A percentile compares a stretch with the other conserved stretches of the same genome.
These are phyloP conservation scores for Tyrannus savana DNA, from an alignment of 2,113 vertebrate species.

Conservation along the genomic window DNA sequence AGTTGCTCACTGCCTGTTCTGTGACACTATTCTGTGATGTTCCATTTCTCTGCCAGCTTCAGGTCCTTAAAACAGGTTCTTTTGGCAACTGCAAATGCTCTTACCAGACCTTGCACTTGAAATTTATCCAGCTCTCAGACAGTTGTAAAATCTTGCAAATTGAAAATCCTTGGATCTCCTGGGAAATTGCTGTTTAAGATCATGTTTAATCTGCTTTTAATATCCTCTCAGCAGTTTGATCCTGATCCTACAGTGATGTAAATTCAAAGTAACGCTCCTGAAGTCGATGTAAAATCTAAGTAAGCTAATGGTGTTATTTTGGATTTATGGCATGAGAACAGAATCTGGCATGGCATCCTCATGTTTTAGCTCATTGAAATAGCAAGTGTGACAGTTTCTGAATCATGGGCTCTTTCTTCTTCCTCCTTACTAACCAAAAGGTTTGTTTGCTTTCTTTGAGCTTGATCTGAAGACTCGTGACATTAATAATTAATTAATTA, in stretches of 20 bases:
- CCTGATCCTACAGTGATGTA: conserved; percentile 48
- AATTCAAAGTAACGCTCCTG: conserved; percentile 45
- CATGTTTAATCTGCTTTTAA: conserved; percentile 74
- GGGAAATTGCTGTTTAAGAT: conserved; percentile 72
- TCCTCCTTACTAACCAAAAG: neutral
- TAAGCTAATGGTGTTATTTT: conserved; percentile 32
- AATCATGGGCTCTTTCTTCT: neutral
- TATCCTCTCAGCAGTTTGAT: conserved; percentile 59
- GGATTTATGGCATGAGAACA: neutral
- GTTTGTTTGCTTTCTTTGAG: neutral
- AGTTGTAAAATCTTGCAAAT: conserved; percentile 73
- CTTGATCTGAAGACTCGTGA: neutral
- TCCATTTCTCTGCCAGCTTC: conserved; percentile 55
- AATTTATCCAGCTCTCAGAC: conserved; percentile 75
- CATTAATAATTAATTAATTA: neutral
- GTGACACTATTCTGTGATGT: neutral
- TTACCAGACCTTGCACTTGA: conserved; percentile 73
- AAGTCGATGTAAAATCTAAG: conserved; percentile 26
- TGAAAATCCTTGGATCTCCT: conserved; percentile 74
- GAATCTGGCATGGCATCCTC: neutral
- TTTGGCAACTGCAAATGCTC: conserved; percentile 66
- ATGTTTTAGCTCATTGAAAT: neutral
- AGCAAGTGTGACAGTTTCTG: neutral
- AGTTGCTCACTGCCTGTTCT: neutral
- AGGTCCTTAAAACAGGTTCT: conserved; percentile 68